A percentile compares a stretch with the other conserved stretches of the same genome.
Evolutionary conservation across 2,113 vertebrate genomes (phyloP).

Genomic region (Microtus oregoni): DNA sequence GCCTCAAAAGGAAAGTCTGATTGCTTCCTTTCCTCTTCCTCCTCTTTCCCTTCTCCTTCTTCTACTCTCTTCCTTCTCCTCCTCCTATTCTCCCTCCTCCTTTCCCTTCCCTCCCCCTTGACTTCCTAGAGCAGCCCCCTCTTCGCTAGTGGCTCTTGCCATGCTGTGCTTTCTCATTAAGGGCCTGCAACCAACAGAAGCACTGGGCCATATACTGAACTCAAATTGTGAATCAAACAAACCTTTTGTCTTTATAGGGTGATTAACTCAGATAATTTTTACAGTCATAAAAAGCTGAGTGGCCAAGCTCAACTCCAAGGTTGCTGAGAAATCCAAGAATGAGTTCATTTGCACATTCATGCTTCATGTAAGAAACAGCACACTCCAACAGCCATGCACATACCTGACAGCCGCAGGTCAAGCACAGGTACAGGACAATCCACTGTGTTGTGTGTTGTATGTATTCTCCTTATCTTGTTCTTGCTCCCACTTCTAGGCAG

Average conservation of each 20-base stretch:
- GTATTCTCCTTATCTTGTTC: no score
- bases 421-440: neutral
- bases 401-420: fast-evolving
- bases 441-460: fast-evolving
- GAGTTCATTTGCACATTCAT: neutral
- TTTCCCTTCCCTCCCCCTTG: neutral
- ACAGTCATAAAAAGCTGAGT: neutral
- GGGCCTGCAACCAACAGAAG: no score
- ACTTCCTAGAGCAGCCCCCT: neutral
- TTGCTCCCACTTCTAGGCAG: neutral
- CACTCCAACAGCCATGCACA: fast-evolving
- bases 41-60: neutral
- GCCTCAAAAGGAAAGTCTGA: neutral
- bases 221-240: neutral
- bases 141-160: fast-evolving
- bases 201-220: neutral
- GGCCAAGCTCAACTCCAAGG: neutral
- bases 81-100: fast-evolving
- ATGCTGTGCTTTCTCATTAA: neutral
- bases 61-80: no score
- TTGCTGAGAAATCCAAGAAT: fast-evolving
- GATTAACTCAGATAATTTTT: neutral
- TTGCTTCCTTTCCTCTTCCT: neutral
- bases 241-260: neutral
- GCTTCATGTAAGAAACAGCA: neutral